Evolutionary conservation across 2,113 vertebrate species (phyloP), one percentile per base, ranked within the genome.

Genomic region (Gopherus evgoodei): DNA sequence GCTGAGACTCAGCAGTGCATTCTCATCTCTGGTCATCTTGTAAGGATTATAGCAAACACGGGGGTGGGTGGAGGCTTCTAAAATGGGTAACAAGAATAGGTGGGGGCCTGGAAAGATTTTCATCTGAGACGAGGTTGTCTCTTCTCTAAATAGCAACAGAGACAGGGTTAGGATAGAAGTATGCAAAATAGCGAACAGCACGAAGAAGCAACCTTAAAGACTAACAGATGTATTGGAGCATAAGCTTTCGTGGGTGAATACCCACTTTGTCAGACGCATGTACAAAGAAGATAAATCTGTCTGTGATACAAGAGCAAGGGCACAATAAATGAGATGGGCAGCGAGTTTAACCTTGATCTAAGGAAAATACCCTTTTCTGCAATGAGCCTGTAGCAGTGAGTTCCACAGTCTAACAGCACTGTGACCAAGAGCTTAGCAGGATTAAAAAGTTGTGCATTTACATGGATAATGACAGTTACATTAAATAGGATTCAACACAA

Each of bases 401-500:
- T 38, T 93, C 62, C 72, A 56, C 72, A 88, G 82, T 89, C 76
- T 62, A 85, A 86, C 52, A 69, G 87, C 49, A 92, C 82, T 83
- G n/a, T 27, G 89, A 38, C 83, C 72, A 76, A 84, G 50, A 87
- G 5, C 38, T 93, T 96, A 65, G 83, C 84, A 1, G 4, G 83
- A 84, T 93, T 83, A 89, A 79, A 91, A 72, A 81, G 54, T 9
- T 79, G 75, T 87, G 83, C 54, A 52, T 93, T 90, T 76, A 91
- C 87, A 52, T 84, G 90, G 85, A 80, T 90, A 96, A 93, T 93
- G 38, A 84, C 24, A 83, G 31, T 84, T 69, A 69, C 17, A 38
- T 38, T 94, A 89, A 95, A 90, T 84, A 82, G 90, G 56, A 88
- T 94, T 89, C 80, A 90, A 91, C 88, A 62, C 81, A 96, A 96